Base-by-base conservation (phyloP, 2,113 vertebrate genomes). In the Chaetorhynchus papuensis region DNA sequence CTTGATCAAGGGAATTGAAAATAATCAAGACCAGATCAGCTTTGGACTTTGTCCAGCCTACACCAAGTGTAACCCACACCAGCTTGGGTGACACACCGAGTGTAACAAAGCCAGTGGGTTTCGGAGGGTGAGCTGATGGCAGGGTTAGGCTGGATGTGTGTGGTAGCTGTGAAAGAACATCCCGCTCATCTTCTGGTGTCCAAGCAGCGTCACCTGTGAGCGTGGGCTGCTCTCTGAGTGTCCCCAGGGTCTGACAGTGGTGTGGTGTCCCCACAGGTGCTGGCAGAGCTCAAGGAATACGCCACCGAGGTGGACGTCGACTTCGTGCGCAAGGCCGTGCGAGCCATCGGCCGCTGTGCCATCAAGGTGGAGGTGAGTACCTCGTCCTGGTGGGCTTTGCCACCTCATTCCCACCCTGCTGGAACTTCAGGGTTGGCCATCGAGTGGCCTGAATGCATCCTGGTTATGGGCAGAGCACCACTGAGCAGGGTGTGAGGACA, bases 241-340 rank as follows among this genome's bases (percentile, higher is more conserved):
- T 33, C n/a, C 57, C 17, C 15, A 52, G 56, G 83, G 15, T 23
- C 76, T 91, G 60, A 80, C 1, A 0, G 0, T 23, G 56, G 3
- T 41, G 16, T 5, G 6, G 5, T 83, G 91, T 72, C 47, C 52
- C 64, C 63, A 59, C 96, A 99, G 99, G 99, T 99, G 23, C 97
- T 99, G 96, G 99, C 99, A 84, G 99, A 99, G 90, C 98, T 99
- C 69, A 99, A 99, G 96, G 99, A 99, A 83, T 99, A 99, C 0
- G 99, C 99, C 88, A 99, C 99, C 1, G 99, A 99, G 94, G 99
- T 99, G 79, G 99, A 99, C 13, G 99, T 99, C 13, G 99, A 99
- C 96, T 99, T 99, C 47, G 99, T 99, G 72, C 99, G 99, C 22
- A 99, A 99, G 93, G 99, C 99, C 8, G 99, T 99, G 23, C 98